phyloP scores from a whole-genome alignment of 1,140 invertebrate species.

The Camponotus vicinus region DNA sequence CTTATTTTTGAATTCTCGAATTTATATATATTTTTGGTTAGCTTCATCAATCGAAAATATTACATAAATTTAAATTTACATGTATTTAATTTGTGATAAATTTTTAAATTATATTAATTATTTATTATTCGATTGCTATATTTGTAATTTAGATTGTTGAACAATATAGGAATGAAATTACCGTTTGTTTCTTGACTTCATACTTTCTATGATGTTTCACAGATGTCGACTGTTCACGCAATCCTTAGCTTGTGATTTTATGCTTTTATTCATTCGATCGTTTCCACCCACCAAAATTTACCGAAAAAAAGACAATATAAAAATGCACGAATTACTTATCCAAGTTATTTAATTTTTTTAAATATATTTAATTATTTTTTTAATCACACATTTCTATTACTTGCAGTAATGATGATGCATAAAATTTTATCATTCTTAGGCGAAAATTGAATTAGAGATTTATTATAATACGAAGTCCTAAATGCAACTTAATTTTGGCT shows the following conservation, averaged over 20 bases:
- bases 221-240: slow-evolving; percentile 42
- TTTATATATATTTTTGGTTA: background rate
- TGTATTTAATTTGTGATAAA: background rate
- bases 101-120: background rate
- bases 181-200: slow-evolving; percentile 6
- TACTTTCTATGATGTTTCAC: background rate
- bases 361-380: background rate
- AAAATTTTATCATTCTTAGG: too few species aligned
- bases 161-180: background rate
- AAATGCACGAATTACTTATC: background rate
- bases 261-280: background rate
- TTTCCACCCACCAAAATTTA: background rate
- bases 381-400: background rate
- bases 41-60: background rate
- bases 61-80: too few species aligned
- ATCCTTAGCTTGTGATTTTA: background rate
- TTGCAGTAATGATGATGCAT: background rate
- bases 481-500: too few species aligned
- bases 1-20: background rate
- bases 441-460: too few species aligned
- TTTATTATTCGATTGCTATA: background rate
- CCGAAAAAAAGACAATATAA: background rate
- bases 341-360: background rate
- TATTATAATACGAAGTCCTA: too few species aligned
- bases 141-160: background rate